Percentiles rank a stretch among this genome's conserved stretches.
Conservation (phyloP, 2,797 vertebrate genomes). For the Serranus cabrilla region DNA sequence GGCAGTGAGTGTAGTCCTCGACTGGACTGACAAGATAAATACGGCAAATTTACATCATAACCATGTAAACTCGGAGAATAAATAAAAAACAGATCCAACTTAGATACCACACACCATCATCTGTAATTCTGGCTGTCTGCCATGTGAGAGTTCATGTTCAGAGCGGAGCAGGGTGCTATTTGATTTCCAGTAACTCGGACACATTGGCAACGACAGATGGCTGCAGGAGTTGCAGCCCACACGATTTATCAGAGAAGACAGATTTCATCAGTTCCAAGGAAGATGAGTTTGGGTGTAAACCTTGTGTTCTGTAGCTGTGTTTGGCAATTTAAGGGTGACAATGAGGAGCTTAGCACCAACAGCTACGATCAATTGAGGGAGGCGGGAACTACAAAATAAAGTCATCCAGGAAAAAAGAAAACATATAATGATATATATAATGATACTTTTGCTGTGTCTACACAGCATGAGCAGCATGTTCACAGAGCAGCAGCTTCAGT, state of each 20-base stretch:
- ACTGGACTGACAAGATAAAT: conserved; percentile 1
- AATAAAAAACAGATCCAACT: conserved; percentile 8
- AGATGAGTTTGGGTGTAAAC: not conserved
- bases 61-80: not conserved
- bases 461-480: no score
- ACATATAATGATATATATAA: not conserved
- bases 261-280: not conserved
- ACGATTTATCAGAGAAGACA: conserved; percentile 1
- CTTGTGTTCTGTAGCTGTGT: not conserved
- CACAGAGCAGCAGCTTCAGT: no score
- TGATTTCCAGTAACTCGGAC: conserved; percentile 14
- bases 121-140: not conserved
- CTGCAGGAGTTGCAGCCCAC: conserved; percentile 5
- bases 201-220: conserved; percentile 9
- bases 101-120: not conserved
- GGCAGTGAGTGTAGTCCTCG: not conserved
- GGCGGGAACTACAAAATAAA: not conserved
- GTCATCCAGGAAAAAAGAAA: not conserved
- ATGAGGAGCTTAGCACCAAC: not conserved
- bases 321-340: not conserved
- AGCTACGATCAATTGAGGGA: not conserved
- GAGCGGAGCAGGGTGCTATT: not conserved
- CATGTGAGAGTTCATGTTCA: not conserved
- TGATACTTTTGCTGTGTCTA: no score
- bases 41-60: conserved; percentile 6